These are phyloP conservation scores for Brenthis ino DNA, from an alignment of 2,888 invertebrate genomes.

Conservation along the genomic window DNA sequence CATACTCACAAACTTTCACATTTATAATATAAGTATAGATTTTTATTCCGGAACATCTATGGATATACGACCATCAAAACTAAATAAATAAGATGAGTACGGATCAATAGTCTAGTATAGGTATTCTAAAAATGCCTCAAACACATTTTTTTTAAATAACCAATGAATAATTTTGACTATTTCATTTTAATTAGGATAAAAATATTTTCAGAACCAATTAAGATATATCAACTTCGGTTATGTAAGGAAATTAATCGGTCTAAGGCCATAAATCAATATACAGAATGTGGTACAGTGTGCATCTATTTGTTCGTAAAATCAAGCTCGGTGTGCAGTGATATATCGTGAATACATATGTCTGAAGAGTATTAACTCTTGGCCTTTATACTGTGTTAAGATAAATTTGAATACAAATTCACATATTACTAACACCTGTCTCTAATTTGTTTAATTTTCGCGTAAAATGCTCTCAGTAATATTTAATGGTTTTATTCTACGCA, in stretches of 20 bases:
- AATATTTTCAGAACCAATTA: not conserved
- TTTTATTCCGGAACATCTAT: too few relatives aligned
- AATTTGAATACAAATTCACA: not conserved
- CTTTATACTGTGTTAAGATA: not conserved
- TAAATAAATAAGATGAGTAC: too few relatives aligned
- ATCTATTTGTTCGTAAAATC: not conserved
- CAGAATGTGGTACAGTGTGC: not conserved
- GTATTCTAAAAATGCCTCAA: too few relatives aligned
- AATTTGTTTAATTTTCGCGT: not conserved
- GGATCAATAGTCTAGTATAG: too few relatives aligned
- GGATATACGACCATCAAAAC: too few relatives aligned
- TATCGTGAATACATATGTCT: not conserved
- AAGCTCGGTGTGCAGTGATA: not conserved
- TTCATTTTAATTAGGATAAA: too few relatives aligned
- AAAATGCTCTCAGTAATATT: not conserved
- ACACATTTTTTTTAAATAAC: too few relatives aligned
- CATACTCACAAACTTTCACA: too few relatives aligned
- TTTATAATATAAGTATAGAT: too few relatives aligned
- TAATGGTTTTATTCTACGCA: too few relatives aligned
- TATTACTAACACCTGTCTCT: constrained; percentile 11
- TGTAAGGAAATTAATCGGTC: not conserved
- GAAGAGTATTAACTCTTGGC: not conserved
- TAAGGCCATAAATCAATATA: not conserved
- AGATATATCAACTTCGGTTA: not conserved
- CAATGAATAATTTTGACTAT: too few relatives aligned